Evolutionary conservation across 2,113 vertebrate genomes (phyloP).

Genomic region (Alligator mississippiensis): DNA sequence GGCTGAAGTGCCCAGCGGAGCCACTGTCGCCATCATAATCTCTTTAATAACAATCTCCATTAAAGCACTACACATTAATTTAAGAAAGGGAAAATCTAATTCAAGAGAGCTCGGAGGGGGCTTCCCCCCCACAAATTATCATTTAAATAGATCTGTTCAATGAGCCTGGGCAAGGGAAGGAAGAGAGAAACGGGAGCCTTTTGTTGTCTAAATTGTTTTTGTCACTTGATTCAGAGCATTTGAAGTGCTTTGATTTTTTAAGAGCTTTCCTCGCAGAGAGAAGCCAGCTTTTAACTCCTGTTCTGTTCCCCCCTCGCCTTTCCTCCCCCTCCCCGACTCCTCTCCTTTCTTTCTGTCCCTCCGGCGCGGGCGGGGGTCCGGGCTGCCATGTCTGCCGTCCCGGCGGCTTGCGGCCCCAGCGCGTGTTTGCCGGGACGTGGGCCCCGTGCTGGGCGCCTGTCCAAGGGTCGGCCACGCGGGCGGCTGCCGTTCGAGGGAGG

Average conservation of each 20-base stretch:
- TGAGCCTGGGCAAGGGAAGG: constrained; percentile 34
- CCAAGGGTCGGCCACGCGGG: rapidly evolving
- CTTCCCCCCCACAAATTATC: constrained; percentile 51
- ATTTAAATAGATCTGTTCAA: constrained; percentile 63
- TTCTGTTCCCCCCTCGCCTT: constrained; percentile 12
- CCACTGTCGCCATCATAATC: not conserved
- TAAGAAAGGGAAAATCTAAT: constrained; percentile 48
- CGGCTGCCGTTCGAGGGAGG: not conserved
- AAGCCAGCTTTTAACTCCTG: constrained; percentile 47
- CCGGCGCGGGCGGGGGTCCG: not conserved
- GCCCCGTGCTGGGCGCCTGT: too few relatives aligned
- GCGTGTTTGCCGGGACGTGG: too few relatives aligned
- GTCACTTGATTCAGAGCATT: constrained; percentile 53
- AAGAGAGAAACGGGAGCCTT: constrained; percentile 34
- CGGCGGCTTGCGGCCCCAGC: not conserved
- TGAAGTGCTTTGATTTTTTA: constrained; percentile 61
- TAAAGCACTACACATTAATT: not conserved
- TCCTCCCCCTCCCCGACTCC: not conserved
- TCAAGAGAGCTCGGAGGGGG: constrained; percentile 15
- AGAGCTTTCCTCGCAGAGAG: constrained; percentile 39
- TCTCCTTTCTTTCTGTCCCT: not conserved
- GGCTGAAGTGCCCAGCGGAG: not conserved
- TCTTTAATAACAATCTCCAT: not conserved
- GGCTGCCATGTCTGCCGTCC: not conserved
- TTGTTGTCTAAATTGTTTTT: constrained; percentile 70